Evolutionary conservation across 2,888 invertebrate species (phyloP), one percentile per base, ranked within the genome.

Genomic region (Baronia brevicornis): DNA sequence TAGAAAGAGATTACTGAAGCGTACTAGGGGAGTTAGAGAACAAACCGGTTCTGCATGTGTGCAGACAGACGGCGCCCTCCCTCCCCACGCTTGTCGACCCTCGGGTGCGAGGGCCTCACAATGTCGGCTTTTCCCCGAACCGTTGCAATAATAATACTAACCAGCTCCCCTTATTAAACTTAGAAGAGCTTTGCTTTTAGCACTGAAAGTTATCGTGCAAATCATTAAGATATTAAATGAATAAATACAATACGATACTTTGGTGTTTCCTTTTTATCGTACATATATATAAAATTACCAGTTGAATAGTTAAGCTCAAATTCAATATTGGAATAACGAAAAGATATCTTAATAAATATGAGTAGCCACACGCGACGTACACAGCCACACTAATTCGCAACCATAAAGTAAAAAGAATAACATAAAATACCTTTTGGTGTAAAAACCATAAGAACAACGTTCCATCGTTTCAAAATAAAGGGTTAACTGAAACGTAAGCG

Each of bases 381-480:
- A 68, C 63, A 67, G 69, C 74, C 66, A 66, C 61, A 62, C 60
- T 62, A 60, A 53, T 61, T 70, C 69, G 70, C 77, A 77, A 69
- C 57, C 57, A 63, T 75, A 77, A 72, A 82, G 78, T 77, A 79
- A 78, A 82, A 73, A 36, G n/a, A 80, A 78, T 64, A 74, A 78
- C 77, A 82, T 80, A 86, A 88, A 89, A 89, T 89, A 91, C 90
- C 90, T 91, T 90, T 90, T 90, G 77, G 90, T 90, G 89, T 88
- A 90, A 88, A 90, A 90, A 87, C 89, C 90, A 87, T 88, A 89
- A 87, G 89, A 88, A 87, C 90, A 88, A 87, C 90, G 90, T 89
- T 90, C 90, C 90, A 90, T 90, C 87, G 86, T 89, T 88, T 87
- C 82, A 84, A 85, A 82, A 74, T 80, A 80, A 85, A 80, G 69